Base-by-base conservation (phyloP, 1,140 invertebrate genomes). In the Scaptodrosophila lebanonensis region DNA sequence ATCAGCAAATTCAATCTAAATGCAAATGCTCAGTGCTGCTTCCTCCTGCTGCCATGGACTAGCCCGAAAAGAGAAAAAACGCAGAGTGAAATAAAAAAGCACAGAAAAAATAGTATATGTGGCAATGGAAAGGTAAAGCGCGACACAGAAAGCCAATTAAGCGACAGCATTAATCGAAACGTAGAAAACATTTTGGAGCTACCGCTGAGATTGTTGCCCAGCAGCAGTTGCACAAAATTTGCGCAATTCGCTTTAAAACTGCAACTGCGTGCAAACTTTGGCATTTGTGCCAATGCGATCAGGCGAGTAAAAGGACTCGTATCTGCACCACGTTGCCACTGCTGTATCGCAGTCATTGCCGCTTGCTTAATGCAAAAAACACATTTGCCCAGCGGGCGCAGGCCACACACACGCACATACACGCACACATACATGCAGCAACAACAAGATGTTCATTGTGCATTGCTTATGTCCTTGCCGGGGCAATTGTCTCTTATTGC, bases 111-210 rank as follows among this genome's bases (percentile, higher is more conserved):
- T 15, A 39, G 12, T 5, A 11, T 9, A 8, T 33, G 11, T 15
- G 22, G 49, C 25, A 17, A 60, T 73, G 48, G 73, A 79, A 64
- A 25, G 59, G 79, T 38, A 68, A 77, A 79, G 65, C 68, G 73
- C 64, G 67, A 79, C 73, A 77, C 68, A 68, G 73, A 79, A 77
- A 79, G 73, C 76, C 73, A 77, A 77, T 77, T 77, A 77, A 71
- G 52, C 68, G 64, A 68, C 40, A 53, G 35, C 68, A 72, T 66
- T 77, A 77, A 77, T 79, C 73, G 64, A 68, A 73, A 25, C 22
- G 8, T 25, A 25, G 3, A 25, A 25, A 25, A 25, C n/a, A n/a
- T n/a, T n/a, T n/a, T n/a, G n/a, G n/a, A n/a, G n/a, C n/a, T n/a
- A n/a, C n/a, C n/a, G n/a, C n/a, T n/a, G n/a, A n/a, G n/a, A n/a